Evolutionary conservation across 92 coral and sea anemone genomes (phyloP).

Genomic region (Hydrozoanthus gracilis): DNA sequence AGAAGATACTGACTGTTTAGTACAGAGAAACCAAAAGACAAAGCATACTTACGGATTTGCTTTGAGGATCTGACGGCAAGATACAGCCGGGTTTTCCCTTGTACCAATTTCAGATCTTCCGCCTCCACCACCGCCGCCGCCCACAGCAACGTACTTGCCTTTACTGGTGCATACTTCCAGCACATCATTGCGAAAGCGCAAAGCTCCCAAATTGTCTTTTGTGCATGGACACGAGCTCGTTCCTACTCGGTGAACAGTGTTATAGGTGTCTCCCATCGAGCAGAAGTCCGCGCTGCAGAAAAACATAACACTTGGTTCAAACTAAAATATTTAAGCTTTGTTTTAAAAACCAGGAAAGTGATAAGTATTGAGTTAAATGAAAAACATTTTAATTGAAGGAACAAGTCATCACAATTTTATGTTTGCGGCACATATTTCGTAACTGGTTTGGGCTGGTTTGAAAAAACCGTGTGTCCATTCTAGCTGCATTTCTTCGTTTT

Average conservation of each 20-base stretch:
- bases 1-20: not conserved
- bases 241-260: constrained; percentile 46
- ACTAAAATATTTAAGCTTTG: too few relatives aligned
- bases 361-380: too few relatives aligned
- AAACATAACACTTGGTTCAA: not conserved
- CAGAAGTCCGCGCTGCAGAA: constrained; percentile 1
- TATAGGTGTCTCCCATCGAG: constrained; percentile 21
- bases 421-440: too few relatives aligned
- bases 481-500: too few relatives aligned
- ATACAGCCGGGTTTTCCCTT: constrained; percentile 13
- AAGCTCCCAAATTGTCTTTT: constrained; percentile 34
- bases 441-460: too few relatives aligned
- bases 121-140: constrained; percentile 9
- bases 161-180: constrained; percentile 52
- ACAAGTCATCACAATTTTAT: too few relatives aligned
- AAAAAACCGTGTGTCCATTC: too few relatives aligned
- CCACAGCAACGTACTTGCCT: constrained; percentile 43
- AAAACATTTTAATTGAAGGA: too few relatives aligned
- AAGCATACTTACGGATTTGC: not conserved
- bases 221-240: constrained; percentile 46
- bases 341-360: too few relatives aligned
- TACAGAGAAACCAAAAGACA: not conserved
- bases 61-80: constrained; percentile 20
- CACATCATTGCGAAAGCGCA: constrained; percentile 49
- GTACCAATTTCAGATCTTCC: not conserved